Evolutionary conservation across 92 coral and sea anemone genomes (phyloP).

Genomic region (Desmophyllum pertusum): DNA sequence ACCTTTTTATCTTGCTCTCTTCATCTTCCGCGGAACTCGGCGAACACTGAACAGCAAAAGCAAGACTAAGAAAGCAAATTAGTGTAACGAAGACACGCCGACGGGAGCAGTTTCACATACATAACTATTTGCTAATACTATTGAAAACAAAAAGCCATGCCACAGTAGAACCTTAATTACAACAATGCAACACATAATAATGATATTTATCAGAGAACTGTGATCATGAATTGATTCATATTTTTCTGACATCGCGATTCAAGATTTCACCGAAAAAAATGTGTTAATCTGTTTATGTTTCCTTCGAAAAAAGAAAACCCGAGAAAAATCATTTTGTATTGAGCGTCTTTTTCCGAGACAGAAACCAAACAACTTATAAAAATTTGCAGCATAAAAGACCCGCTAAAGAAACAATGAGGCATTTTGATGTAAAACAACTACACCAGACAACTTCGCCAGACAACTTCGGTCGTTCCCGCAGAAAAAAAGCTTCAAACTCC

Average conservation of each 20-base stretch:
- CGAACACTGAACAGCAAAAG: background rate
- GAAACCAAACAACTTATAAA: slow-evolving; percentile 24
- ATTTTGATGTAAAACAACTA: slow-evolving; percentile 4
- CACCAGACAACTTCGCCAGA: background rate
- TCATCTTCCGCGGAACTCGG: no score
- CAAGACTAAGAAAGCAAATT: background rate
- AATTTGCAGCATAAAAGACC: slow-evolving; percentile 31
- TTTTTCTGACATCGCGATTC: background rate
- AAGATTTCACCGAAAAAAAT: background rate
- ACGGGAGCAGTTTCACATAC: background rate
- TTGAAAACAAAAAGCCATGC: background rate
- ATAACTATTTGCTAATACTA: background rate
- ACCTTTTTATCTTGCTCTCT: background rate
- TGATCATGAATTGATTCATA: background rate
- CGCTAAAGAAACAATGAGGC: slow-evolving; percentile 32
- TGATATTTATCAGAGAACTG: background rate
- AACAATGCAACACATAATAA: background rate
- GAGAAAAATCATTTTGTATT: slow-evolving; percentile 8
- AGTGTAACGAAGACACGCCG: background rate
- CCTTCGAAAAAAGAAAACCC: slow-evolving; percentile 3
- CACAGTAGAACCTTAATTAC: background rate
- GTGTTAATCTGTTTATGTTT: slow-evolving; percentile 38
- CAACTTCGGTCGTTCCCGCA: background rate
- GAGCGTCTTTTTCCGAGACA: background rate
- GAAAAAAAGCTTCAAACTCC: background rate